phyloP scores from a whole-genome alignment of 37 sponge, comb jelly and placozoan species.

The Haliclona indistincta region DNA sequence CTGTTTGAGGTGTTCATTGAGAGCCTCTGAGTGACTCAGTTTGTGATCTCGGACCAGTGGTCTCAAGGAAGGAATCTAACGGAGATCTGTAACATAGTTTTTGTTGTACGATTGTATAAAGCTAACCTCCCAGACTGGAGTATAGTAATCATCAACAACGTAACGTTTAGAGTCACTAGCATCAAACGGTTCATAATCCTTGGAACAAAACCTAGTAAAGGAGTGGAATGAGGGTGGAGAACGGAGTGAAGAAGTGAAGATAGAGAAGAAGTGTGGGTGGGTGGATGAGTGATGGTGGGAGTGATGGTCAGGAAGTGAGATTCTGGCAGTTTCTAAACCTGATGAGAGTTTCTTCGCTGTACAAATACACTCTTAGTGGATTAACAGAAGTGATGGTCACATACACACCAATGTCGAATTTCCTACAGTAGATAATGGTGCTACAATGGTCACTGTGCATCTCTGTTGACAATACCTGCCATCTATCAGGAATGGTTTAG shows the following conservation, averaged over 20 bases:
- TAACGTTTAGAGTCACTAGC: constrained; percentile 29
- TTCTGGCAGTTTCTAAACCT: constrained; percentile 19
- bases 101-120: constrained; percentile 3
- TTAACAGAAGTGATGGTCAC: constrained; percentile 59
- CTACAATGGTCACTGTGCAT: background rate
- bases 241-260: background rate
- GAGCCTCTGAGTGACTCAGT: constrained; percentile 50
- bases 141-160: constrained; percentile 78
- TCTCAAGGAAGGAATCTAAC: constrained; percentile 49
- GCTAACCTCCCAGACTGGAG: constrained; percentile 65
- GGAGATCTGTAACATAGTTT: constrained; percentile 12
- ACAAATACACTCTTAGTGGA: constrained; percentile 75
- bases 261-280: background rate
- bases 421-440: constrained; percentile 26
- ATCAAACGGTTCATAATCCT: constrained; percentile 64
- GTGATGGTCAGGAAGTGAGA: background rate
- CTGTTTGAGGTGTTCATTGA: constrained; percentile 20
- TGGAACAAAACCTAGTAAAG: constrained; percentile 56
- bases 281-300: constrained; percentile 9
- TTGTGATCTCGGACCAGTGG: constrained; percentile 1
- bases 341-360: constrained; percentile 64
- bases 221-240: background rate
- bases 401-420: constrained; percentile 85
- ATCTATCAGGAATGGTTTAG: constrained; percentile 68
- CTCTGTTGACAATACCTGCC: constrained; percentile 44